Evolutionary conservation across 2,113 vertebrate genomes (phyloP), one percentile per base, ranked within the genome.

Genomic region (Oriolus oriolus): DNA sequence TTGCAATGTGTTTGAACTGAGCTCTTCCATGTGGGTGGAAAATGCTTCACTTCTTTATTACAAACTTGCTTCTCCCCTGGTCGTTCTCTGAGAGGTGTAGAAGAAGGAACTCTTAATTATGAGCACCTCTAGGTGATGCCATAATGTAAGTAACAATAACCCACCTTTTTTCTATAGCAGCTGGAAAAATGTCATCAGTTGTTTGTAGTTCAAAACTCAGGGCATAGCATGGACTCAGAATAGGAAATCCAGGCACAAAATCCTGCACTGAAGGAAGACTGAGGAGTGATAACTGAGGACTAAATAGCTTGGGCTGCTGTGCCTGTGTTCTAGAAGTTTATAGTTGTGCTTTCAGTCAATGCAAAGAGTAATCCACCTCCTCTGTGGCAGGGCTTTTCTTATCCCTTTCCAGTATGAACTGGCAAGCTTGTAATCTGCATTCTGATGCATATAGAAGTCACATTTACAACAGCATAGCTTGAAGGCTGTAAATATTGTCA

Each of bases 191-290:
- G 50, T 42, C 47, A 44, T 27, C 52, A 49, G 10, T 57, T 68
- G 23, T 75, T 92, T 35, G 41, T 22, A 70, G 42, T 81, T 86
- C 64, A 71, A 63, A 80, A 75, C 45, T 84, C 73, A 75, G 52
- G 33, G 22, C 47, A 22, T 33, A 77, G 64, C 30, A 33, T 18
- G 37, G 41, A 52, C 73, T 71, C 42, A 7, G 60, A 52, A 49
- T 9, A 75, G 88, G 83, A 88, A 96, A 92, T 39, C 35, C 90
- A 93, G 64, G n/a, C 45, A 87, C 77, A 91, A 88, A 95, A 71
- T 64, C 33, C 2, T 68, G 37, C 64, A 49, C 13, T 91, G n/a
- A 42, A 53, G 45, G 66, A 41, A 44, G 45, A 31, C 0, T 70
- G 54, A 70, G 56, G 35, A 90, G 11, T 70, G 52, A 37, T 70